Evolutionary conservation across 2,113 vertebrate genomes (phyloP), one percentile per base, ranked within the genome.

Genomic region (Cromileptes altivelis): DNA sequence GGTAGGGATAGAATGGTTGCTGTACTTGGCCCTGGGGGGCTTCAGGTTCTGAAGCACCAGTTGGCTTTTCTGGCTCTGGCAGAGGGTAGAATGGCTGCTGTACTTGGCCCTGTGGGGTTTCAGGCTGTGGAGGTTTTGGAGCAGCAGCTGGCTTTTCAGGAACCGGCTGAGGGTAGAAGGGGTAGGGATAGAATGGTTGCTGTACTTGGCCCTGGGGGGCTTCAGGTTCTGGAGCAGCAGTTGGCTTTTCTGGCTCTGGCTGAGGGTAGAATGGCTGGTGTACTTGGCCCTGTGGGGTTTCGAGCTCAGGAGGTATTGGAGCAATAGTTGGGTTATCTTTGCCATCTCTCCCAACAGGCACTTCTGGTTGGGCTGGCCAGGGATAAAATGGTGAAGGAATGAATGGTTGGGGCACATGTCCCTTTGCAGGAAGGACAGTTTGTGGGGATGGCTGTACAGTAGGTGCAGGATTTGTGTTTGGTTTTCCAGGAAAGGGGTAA

Each of bases 91-190:
- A 15, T 7, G 42, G 63, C 2, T 15, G 42, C 3, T 10, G 42
- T 25, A 67, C 13, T 27, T 17, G 45, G 3, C 21, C 13, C 21
- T 0, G 1, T 25, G 63, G 21, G 14, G n/a, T 13, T 45, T 65
- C 7, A 65, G 42, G n/a, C 14, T 47, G 11, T 9, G 4, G n/a
- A 4, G 42, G n/a, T 8, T 11, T 25, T 27, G 64, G 64, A 5
- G 15, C 14, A 49, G 18, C 30, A 40, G 60, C 17, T 18, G 63
- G 63, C 33, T 63, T 63, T 19, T 60, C 17, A 27, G 42, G 49
- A 7, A 57, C 0, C 15, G 78, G 75, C 25, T 74, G 63, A n/a
- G 55, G 53, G 65, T 71, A 61, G 47, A 52, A 75, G 14, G 76
- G 6, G 1, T 42, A 42, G 15, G 27, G 52, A 42, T 69, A 58